These are phyloP conservation scores for Brachionus plicatilis DNA, from an alignment of 1,140 invertebrate species.

Conservation along the genomic window DNA sequence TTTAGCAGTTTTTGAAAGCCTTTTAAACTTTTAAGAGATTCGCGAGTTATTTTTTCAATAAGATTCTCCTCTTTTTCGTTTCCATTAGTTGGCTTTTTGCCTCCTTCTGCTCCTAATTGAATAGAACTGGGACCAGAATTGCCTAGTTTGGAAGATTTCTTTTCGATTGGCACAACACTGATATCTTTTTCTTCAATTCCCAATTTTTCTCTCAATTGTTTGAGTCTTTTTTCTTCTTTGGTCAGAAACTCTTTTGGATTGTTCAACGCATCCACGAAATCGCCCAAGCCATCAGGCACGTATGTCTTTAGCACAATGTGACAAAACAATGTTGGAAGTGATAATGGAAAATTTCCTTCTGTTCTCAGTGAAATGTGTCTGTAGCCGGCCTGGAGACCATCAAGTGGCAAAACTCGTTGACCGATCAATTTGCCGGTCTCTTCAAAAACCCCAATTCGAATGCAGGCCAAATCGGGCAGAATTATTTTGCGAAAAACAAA, in stretches of 20 bases:
- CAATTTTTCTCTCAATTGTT: conserved; percentile 81
- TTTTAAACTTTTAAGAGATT: conserved; percentile 82
- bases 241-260: conserved; percentile 87
- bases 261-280: conserved; percentile 93
- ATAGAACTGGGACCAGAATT: neutral
- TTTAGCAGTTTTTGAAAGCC: conserved; percentile 85
- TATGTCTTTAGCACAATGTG: conserved; percentile 99
- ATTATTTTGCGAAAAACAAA: conserved; percentile 97
- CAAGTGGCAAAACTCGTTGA: conserved; percentile 90
- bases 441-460: conserved; percentile 96
- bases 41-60: conserved; percentile 82
- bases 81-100: conserved; percentile 23
- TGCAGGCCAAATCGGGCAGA: conserved; percentile 89
- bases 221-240: conserved; percentile 78
- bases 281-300: conserved; percentile 96
- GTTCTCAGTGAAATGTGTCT: conserved; percentile 93
- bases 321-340: conserved; percentile 94
- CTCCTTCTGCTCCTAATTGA: neutral
- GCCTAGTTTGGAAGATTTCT: neutral
- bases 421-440: conserved; percentile 94
- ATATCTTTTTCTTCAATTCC: conserved; percentile 79
- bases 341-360: conserved; percentile 98
- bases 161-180: conserved; percentile 41
- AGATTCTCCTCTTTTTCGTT: conserved; percentile 41
- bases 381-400: conserved; percentile 91